phyloP scores from a whole-genome alignment of 2,797 vertebrate genomes.

The Darevskia nairensis region DNA sequence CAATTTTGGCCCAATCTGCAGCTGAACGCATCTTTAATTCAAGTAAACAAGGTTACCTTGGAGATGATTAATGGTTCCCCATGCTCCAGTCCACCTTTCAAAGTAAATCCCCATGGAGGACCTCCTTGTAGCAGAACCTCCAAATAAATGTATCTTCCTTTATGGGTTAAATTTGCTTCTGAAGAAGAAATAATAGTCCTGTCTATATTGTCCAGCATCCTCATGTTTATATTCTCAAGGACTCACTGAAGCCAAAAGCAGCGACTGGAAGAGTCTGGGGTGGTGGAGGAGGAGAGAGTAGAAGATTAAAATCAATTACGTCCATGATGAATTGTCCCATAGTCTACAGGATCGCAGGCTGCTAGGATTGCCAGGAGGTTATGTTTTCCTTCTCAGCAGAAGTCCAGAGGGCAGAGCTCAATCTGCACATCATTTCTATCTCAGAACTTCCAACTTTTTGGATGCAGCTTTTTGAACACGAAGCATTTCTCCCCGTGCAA shows the following conservation, averaged over 20 bases:
- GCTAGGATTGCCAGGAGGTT: background rate
- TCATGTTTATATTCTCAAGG: conserved; percentile 62
- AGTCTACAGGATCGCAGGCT: background rate
- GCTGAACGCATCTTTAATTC: background rate
- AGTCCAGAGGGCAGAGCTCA: conserved; percentile 41
- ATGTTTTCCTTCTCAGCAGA: conserved; percentile 41
- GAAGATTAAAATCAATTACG: conserved; percentile 29
- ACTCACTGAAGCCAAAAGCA: conserved; percentile 36
- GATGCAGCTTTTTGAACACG: background rate
- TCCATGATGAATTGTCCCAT: conserved; percentile 38
- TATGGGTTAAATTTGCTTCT: conserved; percentile 52
- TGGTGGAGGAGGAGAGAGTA: fast-evolving
- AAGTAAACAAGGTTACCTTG: conserved; percentile 83
- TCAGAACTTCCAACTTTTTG: background rate
- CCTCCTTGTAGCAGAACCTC: conserved; percentile 89
- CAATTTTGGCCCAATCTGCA: background rate
- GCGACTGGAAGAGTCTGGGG: conserved; percentile 31
- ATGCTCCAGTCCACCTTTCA: conserved; percentile 92
- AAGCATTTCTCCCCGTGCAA: background rate
- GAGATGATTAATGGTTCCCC: conserved; percentile 92
- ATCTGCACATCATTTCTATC: conserved; percentile 34
- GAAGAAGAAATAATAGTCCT: conserved; percentile 47
- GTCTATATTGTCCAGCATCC: conserved; percentile 69
- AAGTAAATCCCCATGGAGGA: conserved; percentile 94
- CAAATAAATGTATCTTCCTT: conserved; percentile 82